Evolutionary conservation across 2,113 vertebrate species (phyloP).

Genomic region (Pterocles orientalis): DNA sequence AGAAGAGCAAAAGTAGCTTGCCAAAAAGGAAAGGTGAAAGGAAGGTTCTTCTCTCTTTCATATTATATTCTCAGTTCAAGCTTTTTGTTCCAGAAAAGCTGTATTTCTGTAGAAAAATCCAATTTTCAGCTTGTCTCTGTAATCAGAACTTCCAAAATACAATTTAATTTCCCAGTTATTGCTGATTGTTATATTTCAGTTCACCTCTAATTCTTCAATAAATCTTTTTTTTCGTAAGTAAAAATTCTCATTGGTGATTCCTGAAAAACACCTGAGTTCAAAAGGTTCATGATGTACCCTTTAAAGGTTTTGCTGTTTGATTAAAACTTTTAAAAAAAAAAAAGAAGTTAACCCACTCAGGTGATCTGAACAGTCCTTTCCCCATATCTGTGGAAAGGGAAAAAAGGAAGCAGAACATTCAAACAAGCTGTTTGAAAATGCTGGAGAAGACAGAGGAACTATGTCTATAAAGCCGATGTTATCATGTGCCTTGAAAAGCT

Average conservation of each 20-base stretch:
- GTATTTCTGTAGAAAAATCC: not conserved
- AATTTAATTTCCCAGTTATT: not conserved
- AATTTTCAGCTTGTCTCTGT: not conserved
- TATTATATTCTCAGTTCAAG: not conserved
- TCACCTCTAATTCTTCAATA: not conserved
- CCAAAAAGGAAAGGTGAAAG: not conserved
- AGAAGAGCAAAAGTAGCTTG: not conserved
- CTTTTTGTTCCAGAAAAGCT: not conserved
- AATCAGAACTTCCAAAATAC: not conserved
- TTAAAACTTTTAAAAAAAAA: not conserved
- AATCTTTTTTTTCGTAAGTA: not conserved
- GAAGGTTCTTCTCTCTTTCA: not conserved
- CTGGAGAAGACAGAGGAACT: not conserved
- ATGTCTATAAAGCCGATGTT: not conserved
- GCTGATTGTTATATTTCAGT: not conserved
- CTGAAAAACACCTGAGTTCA: not conserved
- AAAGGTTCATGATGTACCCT: not conserved
- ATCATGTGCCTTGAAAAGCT: not conserved
- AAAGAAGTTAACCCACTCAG: fast-evolving
- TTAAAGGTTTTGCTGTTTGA: not conserved
- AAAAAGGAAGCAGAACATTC: not conserved
- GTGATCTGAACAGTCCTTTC: not conserved
- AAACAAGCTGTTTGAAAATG: not conserved
- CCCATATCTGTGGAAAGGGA: not conserved
- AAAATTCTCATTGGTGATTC: not conserved